Evolutionary conservation across 2,888 invertebrate genomes (phyloP).

Genomic region (Nineta flava): DNA sequence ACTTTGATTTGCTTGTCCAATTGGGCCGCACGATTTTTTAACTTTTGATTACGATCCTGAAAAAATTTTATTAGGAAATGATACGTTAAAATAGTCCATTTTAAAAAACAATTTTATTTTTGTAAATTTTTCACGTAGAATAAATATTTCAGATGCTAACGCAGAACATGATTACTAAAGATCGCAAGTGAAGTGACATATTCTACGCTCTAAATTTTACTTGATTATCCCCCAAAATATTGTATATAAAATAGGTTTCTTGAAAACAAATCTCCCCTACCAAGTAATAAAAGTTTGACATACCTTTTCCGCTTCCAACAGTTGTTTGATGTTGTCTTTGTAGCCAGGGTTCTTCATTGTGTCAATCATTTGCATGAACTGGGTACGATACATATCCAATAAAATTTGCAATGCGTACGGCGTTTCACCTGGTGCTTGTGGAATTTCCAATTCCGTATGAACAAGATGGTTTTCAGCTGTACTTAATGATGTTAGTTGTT

Average conservation of each 20-base stretch:
- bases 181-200: too few relatives aligned
- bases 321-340: constrained; percentile 48
- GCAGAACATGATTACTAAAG: too few relatives aligned
- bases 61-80: constrained; percentile 14
- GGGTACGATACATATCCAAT: constrained; percentile 69
- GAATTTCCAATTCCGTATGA: constrained; percentile 73
- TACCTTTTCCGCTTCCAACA: constrained; percentile 65
- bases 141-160: too few relatives aligned
- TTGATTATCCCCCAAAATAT: too few relatives aligned
- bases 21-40: constrained; percentile 74
- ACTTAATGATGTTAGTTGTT: constrained; percentile 64
- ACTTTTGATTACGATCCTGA: constrained; percentile 61
- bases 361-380: constrained; percentile 70
- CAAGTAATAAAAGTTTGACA: neutral
- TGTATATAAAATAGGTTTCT: too few relatives aligned
- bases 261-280: too few relatives aligned
- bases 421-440: constrained; percentile 56
- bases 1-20: constrained; percentile 86
- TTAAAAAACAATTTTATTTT: neutral
- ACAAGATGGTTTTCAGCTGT: constrained; percentile 51
- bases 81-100: neutral
- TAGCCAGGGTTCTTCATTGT: constrained; percentile 71
- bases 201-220: too few relatives aligned
- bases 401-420: constrained; percentile 78
- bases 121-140: neutral